Base-by-base conservation (phyloP, 2,888 invertebrate genomes). In the Acleris emargana region DNA sequence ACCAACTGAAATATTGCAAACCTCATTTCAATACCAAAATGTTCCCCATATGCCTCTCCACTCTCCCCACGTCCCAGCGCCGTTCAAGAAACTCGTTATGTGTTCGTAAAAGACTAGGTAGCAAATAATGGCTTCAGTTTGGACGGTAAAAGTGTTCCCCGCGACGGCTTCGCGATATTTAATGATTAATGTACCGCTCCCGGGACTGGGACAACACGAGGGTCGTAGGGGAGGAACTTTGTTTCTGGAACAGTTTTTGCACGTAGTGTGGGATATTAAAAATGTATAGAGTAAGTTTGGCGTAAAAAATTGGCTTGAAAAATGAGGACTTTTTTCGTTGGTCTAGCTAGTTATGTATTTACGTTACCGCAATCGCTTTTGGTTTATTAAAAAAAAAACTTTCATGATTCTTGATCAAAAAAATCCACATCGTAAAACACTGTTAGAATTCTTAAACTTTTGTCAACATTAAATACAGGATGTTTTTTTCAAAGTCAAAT, bases 31-130 rank as follows among this genome's bases (percentile, higher is more conserved):
- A 55, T 60, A 55, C 50, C 11, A 51, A 58, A 58, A 63, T 28
- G 58, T 16, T 58, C 38, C 28, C 50, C 42, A 25, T 55, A 55
- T 45, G 51, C 53, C 54, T 49, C 49, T 60, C 53, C 25, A 5
- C 22, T 49, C 22, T 5, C n/a, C 25, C 63, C 11, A 43, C 28
- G 62, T 38, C 64, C 49, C 53, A 13, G 49, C 52, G 47, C 22
- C 63, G 63, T 64, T 59, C 59, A n/a, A 59, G 64, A 45, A 64
- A 60, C 64, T 64, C 60, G 64, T 60, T 60, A 64, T 55, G 54
- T 43, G 50, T 49, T 50, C 54, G 28, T 64, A 22, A 58, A 58
- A 53, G 63, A 64, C 63, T 42, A 18, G 58, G 38, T 22, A 38
- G 45, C 63, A 53, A 53, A 52, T 63, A 63, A 64, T 64, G 63